Conservation (phyloP, 2,888 invertebrate species). For the Rhagophthalmus giganteus region DNA sequence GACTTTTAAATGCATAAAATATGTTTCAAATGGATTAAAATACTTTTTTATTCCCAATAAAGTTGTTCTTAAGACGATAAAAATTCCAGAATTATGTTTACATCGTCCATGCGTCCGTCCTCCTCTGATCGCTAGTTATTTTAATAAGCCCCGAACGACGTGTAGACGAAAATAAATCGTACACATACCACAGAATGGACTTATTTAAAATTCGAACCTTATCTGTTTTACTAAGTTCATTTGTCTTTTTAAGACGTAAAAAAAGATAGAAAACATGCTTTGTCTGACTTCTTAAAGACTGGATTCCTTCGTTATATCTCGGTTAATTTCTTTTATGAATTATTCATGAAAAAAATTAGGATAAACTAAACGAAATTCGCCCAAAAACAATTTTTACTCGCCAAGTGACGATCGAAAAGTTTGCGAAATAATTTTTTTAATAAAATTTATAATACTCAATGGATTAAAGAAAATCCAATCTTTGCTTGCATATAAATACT, state of each 20-base stretch:
- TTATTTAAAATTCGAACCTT: slow-evolving; percentile 33
- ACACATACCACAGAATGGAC: slow-evolving; percentile 23
- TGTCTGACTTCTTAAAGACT: slow-evolving; percentile 5
- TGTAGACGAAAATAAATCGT: slow-evolving; percentile 9
- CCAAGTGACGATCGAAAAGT: too few relatives aligned
- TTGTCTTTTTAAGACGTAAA: slow-evolving; percentile 30
- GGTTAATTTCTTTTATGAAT: slow-evolving; percentile 9
- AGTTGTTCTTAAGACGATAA: slow-evolving; percentile 31
- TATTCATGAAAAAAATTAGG: slow-evolving; percentile 3
- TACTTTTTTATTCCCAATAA: slow-evolving; percentile 32
- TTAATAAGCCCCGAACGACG: neutral
- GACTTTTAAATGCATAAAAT: slow-evolving; percentile 28
- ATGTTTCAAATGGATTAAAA: slow-evolving; percentile 31
- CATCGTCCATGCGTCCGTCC: slow-evolving; percentile 2
- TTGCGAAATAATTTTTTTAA: too few relatives aligned
- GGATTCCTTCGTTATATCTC: slow-evolving; percentile 7
- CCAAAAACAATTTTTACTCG: too few relatives aligned
- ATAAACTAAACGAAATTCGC: too few relatives aligned
- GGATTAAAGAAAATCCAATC: too few relatives aligned
- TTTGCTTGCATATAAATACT: too few relatives aligned
- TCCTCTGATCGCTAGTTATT: slow-evolving; percentile 1
- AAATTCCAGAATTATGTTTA: slow-evolving; percentile 21
- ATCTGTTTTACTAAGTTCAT: slow-evolving; percentile 33
- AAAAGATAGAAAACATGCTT: slow-evolving; percentile 14
- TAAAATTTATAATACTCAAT: too few relatives aligned